Conservation (phyloP, 2,888 invertebrate species). For the Himalopsyche japonica region DNA sequence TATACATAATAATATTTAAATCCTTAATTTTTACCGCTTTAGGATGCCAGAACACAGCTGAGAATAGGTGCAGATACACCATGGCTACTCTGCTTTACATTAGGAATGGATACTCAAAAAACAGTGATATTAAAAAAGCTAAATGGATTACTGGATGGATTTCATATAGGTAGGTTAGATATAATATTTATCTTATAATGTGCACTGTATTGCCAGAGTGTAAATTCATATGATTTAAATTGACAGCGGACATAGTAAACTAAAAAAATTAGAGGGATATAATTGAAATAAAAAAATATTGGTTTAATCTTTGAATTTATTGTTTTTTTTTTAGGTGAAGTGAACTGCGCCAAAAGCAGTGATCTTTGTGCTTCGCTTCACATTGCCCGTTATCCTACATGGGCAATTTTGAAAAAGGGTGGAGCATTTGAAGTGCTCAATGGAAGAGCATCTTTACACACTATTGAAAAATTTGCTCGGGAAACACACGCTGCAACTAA, state of each 20-base stretch:
- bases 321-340: conserved; percentile 54
- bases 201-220: too few species aligned
- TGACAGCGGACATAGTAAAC: too few species aligned
- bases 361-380: conserved; percentile 64
- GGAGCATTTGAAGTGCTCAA: conserved; percentile 77
- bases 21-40: neutral
- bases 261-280: too few species aligned
- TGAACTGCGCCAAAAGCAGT: conserved; percentile 64
- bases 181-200: neutral
- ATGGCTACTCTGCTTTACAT: conserved; percentile 61
- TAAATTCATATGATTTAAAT: too few species aligned
- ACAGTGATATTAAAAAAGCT: conserved; percentile 65
- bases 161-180: conserved; percentile 56
- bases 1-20: too few species aligned
- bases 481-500: conserved; percentile 62
- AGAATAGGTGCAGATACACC: conserved; percentile 48
- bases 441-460: conserved; percentile 62
- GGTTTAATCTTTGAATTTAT: neutral
- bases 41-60: conserved; percentile 43
- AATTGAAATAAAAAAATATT: too few species aligned
- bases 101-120: conserved; percentile 56
- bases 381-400: conserved; percentile 65
- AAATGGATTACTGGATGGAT: conserved; percentile 59
- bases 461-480: conserved; percentile 66
- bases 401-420: conserved; percentile 73